Evolutionary conservation across 2,888 invertebrate genomes (phyloP), one percentile per base, ranked within the genome.

Genomic region (Camponotus fellah): DNA sequence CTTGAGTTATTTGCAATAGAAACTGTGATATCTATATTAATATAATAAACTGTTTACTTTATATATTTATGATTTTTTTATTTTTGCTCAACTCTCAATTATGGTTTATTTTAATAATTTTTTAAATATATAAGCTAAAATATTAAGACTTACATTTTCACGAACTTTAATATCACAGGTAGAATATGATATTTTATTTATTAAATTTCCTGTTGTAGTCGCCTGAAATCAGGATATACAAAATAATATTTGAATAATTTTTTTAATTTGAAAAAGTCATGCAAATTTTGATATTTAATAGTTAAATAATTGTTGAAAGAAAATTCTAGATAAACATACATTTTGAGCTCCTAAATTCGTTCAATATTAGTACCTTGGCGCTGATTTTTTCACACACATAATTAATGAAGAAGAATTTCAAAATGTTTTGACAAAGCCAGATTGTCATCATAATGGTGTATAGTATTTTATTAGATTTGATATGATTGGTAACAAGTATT

Each of bases 11-110:
- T n/a, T 32, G 43, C 9, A 74, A 32, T 43, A 8, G 26, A 32
- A 74, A 12, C n/a, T 62, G 60, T 21, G n/a, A 74, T 43, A 74
- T 46, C 74, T 74, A 5, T 60, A 58, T 43, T 40, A 72, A n/a
- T 37, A 43, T 2, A 43, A 17, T 14, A 8, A 5, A 26, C 26
- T 37, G 21, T 37, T 71, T 56, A 56, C 37, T n/a, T 0, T 21
- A 37, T 0, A 43, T 21, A 10, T 53, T 17, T 8, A 3, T 68
- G 8, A 9, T 26, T 26, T 10, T 26, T 69, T 49, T 49, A 34
- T 53, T n/a, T 60, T 43, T 43, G 26, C 9, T 26, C 58, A 12
- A 8, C n/a, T 6, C 58, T 60, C 2, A 72, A 34, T 40, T 34
- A 62, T 3, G 8, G 17, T 17, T 32, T 60, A 60, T 40, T 58